phyloP scores from a whole-genome alignment of 2,797 vertebrate species.

The Parotocinclus haroldoi region DNA sequence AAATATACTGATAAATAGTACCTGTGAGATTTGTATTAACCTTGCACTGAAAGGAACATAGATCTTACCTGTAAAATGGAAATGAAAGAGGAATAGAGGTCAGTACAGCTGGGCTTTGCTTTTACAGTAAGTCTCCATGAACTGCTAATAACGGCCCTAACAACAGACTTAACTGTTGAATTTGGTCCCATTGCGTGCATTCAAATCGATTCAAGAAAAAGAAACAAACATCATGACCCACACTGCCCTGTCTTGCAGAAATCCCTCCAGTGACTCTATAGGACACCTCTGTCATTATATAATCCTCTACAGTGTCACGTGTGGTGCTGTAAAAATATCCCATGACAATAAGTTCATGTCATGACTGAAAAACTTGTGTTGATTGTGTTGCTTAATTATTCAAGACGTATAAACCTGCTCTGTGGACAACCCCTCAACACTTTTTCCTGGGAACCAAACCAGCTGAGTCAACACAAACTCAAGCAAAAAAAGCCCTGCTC shows the following conservation, averaged over 20 bases:
- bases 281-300: neutral
- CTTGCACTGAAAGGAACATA: conserved; percentile 15
- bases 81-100: conserved; percentile 6
- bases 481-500: conserved; percentile 20
- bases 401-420: conserved; percentile 43
- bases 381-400: conserved; percentile 49
- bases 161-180: too few species aligned
- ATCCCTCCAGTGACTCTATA: neutral
- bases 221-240: too few species aligned
- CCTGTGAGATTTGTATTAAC: conserved; percentile 9
- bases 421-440: conserved; percentile 31
- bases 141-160: neutral
- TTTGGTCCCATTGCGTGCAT: too few species aligned
- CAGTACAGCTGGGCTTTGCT: conserved; percentile 11
- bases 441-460: conserved; percentile 39
- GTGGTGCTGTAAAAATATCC: conserved; percentile 20
- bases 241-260: too few species aligned
- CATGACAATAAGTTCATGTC: conserved; percentile 31
- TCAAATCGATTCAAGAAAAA: too few species aligned
- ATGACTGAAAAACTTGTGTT: conserved; percentile 28
- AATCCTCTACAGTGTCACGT: conserved; percentile 7
- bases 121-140: conserved; percentile 1
- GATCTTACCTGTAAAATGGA: neutral
- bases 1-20: conserved; percentile 18
- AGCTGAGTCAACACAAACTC: conserved; percentile 41